Evolutionary conservation across 2,797 vertebrate genomes (phyloP), one percentile per base, ranked within the genome.

Genomic region (Phoeniculus purpureus): DNA sequence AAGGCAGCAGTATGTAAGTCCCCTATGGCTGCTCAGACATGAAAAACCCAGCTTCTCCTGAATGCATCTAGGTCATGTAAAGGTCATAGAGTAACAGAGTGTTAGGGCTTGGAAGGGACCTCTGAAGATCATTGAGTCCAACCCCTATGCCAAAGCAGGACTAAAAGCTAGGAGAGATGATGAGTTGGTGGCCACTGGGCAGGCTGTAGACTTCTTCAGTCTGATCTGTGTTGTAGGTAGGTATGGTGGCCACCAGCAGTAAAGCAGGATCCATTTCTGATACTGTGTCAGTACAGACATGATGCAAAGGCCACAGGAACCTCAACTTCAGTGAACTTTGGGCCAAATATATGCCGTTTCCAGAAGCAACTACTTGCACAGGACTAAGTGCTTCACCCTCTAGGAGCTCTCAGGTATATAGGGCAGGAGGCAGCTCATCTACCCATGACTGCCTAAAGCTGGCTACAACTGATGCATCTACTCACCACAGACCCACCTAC

Each of bases 371-470:
- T 56, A 64, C 65, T 77, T 40, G 55, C 34, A 59, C 3, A 5
- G 10, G 22, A 43, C 2, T 13, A 52, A 65, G 50, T 58, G 32
- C 55, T 67, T 75, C 55, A 81, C 26, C 32, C 26, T 67, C 79
- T 21, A 6, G 7, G 37, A 87, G 17, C 62, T 43, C 48, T 66
- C 76, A 64, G 48, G 37, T 86, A 37, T 40, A 58, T 51, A 62
- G 86, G 78, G 84, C 84, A 94, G 73, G 59, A 93, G 72, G 72
- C 79, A 94, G 29, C 43, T 76, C 58, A 58, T 73, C 34, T 13
- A 37, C 18, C 50, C 1, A 0, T 90, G 86, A 85, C 61, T 75
- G 82, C 81, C 84, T 71, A 75, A 91, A 87, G 43, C 40, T 60
- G 77, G 73, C 43, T 66, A 15, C 6, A 0, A 8, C 13, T 89